Conservation (phyloP, 2,113 vertebrate genomes). For the Eupsittula cactorum region DNA sequence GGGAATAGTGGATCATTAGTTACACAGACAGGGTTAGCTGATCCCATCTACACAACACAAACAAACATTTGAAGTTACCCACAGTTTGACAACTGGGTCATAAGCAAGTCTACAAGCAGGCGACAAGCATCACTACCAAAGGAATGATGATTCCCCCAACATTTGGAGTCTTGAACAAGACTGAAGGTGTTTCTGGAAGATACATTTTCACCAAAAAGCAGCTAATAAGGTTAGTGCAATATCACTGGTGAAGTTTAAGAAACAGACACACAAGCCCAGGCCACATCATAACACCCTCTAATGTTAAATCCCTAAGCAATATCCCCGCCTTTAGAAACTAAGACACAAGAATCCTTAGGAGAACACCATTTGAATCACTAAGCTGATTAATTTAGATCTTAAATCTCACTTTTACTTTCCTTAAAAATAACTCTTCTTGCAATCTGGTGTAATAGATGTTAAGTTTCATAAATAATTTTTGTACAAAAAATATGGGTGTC, state of each 20-base stretch:
- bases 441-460: neutral
- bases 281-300: accelerated
- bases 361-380: neutral
- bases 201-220: neutral
- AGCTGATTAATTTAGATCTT: neutral
- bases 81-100: neutral
- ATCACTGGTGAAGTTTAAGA: neutral
- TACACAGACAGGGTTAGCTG: constrained; percentile 25
- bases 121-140: neutral
- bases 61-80: neutral
- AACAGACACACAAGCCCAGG: neutral
- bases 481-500: neutral
- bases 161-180: neutral
- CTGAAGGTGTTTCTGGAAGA: neutral
- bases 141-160: neutral
- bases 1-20: constrained; percentile 43
- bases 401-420: neutral
- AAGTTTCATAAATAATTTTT: neutral
- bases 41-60: constrained; percentile 2
- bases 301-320: neutral
- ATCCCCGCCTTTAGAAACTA: neutral
- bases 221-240: neutral
- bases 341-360: neutral
- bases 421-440: neutral
- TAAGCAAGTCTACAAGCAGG: neutral